phyloP scores from a whole-genome alignment of 2,797 vertebrate species.

The Protonibea diacanthus region DNA sequence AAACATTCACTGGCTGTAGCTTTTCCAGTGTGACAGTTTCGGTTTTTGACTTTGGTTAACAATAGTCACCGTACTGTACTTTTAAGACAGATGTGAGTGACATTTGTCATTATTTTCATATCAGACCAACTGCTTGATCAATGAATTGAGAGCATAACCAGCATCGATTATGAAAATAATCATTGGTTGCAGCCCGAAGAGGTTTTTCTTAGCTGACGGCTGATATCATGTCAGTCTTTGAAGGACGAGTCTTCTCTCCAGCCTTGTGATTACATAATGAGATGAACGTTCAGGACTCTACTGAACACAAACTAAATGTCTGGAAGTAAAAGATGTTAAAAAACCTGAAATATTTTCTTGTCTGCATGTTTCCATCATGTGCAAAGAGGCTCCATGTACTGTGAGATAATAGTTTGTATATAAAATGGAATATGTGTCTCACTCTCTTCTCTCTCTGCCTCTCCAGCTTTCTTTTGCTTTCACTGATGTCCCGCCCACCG shows the following conservation, averaged over 20 bases:
- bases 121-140: neutral
- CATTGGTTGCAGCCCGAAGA: neutral
- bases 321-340: neutral
- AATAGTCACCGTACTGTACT: neutral
- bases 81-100: neutral
- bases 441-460: conserved; percentile 19
- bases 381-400: too few species aligned
- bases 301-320: neutral
- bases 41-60: neutral
- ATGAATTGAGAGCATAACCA: neutral
- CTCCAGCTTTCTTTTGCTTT: conserved; percentile 47
- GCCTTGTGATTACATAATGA: neutral
- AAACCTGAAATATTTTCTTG: too few species aligned
- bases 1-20: neutral
- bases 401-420: neutral
- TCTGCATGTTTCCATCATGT: neutral
- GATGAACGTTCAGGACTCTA: neutral
- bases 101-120: neutral
- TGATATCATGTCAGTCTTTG: neutral
- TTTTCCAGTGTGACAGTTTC: neutral
- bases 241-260: too few species aligned
- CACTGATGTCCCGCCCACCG: conserved; percentile 51
- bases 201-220: neutral
- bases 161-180: neutral
- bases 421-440: neutral